Percentiles rank a stretch among this genome's conserved stretches.
These are phyloP conservation scores for Corythaeola cristata DNA, from an alignment of 2,113 vertebrate species.

Conservation along the genomic window DNA sequence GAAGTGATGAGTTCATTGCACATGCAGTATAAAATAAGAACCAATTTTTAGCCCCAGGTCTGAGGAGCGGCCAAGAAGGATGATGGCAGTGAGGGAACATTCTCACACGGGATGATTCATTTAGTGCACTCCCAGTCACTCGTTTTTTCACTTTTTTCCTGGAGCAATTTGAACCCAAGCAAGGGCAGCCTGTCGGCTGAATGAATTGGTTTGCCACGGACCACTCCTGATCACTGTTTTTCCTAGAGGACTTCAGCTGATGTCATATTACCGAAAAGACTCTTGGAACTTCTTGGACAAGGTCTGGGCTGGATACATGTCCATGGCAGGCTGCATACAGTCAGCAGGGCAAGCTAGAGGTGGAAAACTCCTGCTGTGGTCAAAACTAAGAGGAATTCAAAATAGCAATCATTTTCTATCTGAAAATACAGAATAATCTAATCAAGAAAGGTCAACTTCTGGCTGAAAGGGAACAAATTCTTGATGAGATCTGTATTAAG, in stretches of 20 bases:
- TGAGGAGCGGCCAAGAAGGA: background rate
- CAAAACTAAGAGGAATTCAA: background rate
- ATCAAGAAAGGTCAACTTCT: background rate
- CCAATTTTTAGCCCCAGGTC: background rate
- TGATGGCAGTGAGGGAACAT: background rate
- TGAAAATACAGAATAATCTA: background rate
- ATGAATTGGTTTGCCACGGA: background rate
- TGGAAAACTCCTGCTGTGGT: background rate
- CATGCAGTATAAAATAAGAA: background rate
- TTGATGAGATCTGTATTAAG: background rate
- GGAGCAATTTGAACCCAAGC: background rate
- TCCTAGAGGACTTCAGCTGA: background rate
- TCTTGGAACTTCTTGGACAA: background rate
- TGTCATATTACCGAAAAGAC: background rate
- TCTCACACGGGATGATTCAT: background rate
- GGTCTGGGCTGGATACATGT: background rate
- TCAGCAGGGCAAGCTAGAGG: background rate
- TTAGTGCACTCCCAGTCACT: background rate
- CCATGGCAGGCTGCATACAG: background rate
- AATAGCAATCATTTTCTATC: background rate
- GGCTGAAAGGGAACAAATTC: background rate
- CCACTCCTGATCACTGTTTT: background rate
- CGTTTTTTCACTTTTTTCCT: rapidly evolving
- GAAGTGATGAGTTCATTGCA: background rate
- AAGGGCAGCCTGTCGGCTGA: background rate